Conservation (phyloP, 2,113 vertebrate genomes). For the Oriolus oriolus region DNA sequence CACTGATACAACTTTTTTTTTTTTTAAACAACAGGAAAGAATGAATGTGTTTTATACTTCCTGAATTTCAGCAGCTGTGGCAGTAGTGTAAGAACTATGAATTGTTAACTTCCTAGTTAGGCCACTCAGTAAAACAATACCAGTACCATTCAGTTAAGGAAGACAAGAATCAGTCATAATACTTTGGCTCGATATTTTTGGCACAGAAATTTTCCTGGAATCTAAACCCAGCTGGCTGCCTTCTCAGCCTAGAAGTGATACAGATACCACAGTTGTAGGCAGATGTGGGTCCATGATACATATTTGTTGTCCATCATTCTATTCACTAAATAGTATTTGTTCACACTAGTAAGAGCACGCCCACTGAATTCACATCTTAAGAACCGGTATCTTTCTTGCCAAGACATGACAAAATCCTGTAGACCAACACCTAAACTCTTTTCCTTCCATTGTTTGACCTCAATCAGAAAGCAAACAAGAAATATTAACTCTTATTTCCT, state of each 20-base stretch:
- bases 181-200: background rate
- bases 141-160: background rate
- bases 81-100: background rate
- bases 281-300: background rate
- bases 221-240: background rate
- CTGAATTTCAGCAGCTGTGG: conserved; percentile 4
- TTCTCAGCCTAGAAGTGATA: background rate
- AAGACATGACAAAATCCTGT: background rate
- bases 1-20: background rate
- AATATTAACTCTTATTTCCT: background rate
- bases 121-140: background rate
- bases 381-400: background rate
- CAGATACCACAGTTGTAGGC: background rate
- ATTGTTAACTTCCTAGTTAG: background rate
- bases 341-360: background rate
- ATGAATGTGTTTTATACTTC: background rate
- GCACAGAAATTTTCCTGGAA: background rate
- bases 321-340: background rate
- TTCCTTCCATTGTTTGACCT: background rate
- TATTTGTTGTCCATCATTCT: background rate
- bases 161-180: background rate
- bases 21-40: background rate
- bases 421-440: background rate
- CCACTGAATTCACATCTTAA: background rate
- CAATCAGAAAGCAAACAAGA: background rate